These are phyloP conservation scores for Diloba caeruleocephala DNA, from an alignment of 2,888 invertebrate genomes.

Conservation along the genomic window DNA sequence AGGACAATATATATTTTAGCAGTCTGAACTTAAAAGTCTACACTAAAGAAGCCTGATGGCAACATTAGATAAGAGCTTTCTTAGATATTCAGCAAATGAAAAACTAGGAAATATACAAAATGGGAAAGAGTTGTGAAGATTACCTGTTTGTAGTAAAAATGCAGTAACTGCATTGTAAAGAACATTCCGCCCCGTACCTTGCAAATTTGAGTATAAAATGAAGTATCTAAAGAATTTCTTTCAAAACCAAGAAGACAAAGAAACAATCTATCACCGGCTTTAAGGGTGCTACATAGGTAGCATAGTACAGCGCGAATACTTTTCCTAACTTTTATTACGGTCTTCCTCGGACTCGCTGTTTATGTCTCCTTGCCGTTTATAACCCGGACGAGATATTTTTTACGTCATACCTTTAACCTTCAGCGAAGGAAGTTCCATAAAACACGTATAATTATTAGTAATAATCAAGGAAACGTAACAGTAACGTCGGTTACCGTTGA, in stretches of 20 bases:
- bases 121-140: slow-evolving; percentile 11
- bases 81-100: slow-evolving; percentile 28
- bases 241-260: slow-evolving; percentile 56
- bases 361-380: slow-evolving; percentile 70
- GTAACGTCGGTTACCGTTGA: slow-evolving; percentile 6
- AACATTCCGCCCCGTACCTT: slow-evolving; percentile 8
- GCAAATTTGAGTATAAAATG: slow-evolving; percentile 16
- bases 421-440: slow-evolving; percentile 62
- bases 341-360: slow-evolving; percentile 69
- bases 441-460: slow-evolving; percentile 37
- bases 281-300: slow-evolving; percentile 58
- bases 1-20: too few relatives aligned
- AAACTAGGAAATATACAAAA: slow-evolving; percentile 22
- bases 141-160: background rate
- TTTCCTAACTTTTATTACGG: slow-evolving; percentile 72
- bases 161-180: slow-evolving; percentile 18
- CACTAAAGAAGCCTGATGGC: too few relatives aligned
- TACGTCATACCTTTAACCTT: slow-evolving; percentile 60
- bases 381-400: slow-evolving; percentile 73
- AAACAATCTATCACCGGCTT: slow-evolving; percentile 62
- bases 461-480: slow-evolving; percentile 19
- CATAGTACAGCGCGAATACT: slow-evolving; percentile 60
- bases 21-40: too few relatives aligned
- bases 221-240: slow-evolving; percentile 57
- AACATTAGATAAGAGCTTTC: slow-evolving; percentile 31